Evolutionary conservation across 2,888 invertebrate species (phyloP).

Genomic region (Deilephila elpenor): DNA sequence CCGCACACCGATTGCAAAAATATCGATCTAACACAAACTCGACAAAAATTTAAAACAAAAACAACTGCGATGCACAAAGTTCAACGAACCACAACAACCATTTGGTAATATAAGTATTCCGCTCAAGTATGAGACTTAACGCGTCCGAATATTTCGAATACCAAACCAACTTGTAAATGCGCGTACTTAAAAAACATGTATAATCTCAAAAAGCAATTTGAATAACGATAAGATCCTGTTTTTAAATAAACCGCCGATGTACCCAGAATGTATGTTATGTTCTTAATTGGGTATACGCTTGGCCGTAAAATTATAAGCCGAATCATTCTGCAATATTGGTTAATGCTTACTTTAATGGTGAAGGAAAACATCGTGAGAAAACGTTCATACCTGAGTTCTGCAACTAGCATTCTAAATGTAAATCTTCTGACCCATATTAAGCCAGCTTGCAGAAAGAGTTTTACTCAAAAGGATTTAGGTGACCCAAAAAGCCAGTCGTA

Average conservation of each 20-base stretch:
- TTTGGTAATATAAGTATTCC: slow-evolving; percentile 49
- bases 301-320: too few species aligned
- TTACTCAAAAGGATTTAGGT: too few species aligned
- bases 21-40: not conserved
- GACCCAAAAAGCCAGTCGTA: too few species aligned
- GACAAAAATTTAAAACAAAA: slow-evolving; percentile 40
- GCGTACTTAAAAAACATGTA: slow-evolving; percentile 26
- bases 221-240: slow-evolving; percentile 20
- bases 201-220: slow-evolving; percentile 21
- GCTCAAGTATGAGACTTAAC: slow-evolving; percentile 41
- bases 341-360: too few species aligned
- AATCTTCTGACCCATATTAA: too few species aligned
- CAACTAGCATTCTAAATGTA: too few species aligned
- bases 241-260: not conserved
- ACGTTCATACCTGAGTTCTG: too few species aligned
- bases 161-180: slow-evolving; percentile 45
- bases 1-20: not conserved
- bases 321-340: too few species aligned
- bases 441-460: too few species aligned
- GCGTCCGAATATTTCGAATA: slow-evolving; percentile 53
- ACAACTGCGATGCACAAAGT: slow-evolving; percentile 45
- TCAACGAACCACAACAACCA: slow-evolving; percentile 46
- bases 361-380: too few species aligned
- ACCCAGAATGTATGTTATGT: not conserved
- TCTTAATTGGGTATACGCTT: not conserved